phyloP scores from a whole-genome alignment of 2,888 invertebrate genomes.

The Athalia circularis region DNA sequence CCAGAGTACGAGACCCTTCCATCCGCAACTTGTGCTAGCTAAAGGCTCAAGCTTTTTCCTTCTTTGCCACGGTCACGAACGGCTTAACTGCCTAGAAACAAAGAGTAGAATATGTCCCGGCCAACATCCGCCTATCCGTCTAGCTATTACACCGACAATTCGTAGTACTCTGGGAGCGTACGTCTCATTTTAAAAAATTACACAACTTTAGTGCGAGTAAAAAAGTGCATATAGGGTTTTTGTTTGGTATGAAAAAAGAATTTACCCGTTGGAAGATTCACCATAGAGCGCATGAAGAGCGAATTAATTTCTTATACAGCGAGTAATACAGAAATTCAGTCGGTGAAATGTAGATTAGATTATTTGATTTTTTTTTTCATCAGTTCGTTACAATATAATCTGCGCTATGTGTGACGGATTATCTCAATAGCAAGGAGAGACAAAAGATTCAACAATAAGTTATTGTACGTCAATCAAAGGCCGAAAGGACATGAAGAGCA shows the following conservation, averaged over 20 bases:
- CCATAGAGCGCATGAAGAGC: no score
- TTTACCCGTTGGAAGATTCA: no score
- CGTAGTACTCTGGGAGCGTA: no score
- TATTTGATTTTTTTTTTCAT: not conserved
- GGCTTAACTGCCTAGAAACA: conserved; percentile 43
- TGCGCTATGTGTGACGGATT: not conserved
- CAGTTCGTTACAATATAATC: not conserved
- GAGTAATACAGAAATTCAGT: no score
- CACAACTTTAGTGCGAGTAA: no score
- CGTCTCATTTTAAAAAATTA: no score
- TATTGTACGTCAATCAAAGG: conserved; percentile 22
- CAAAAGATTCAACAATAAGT: not conserved
- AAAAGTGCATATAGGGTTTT: no score
- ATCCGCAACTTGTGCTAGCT: not conserved
- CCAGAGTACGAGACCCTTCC: not conserved
- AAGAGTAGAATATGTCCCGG: conserved; percentile 15
- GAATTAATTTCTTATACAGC: no score
- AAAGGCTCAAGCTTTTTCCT: not conserved
- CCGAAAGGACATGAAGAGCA: not conserved
- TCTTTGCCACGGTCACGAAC: conserved; percentile 44
- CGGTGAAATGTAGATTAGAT: no score
- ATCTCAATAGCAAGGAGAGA: not conserved
- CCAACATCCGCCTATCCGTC: conserved; percentile 16
- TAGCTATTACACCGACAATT: not conserved
- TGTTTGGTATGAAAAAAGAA: no score